Evolutionary conservation across 2,888 invertebrate species (phyloP).

Genomic region (Morinoia aosen): DNA sequence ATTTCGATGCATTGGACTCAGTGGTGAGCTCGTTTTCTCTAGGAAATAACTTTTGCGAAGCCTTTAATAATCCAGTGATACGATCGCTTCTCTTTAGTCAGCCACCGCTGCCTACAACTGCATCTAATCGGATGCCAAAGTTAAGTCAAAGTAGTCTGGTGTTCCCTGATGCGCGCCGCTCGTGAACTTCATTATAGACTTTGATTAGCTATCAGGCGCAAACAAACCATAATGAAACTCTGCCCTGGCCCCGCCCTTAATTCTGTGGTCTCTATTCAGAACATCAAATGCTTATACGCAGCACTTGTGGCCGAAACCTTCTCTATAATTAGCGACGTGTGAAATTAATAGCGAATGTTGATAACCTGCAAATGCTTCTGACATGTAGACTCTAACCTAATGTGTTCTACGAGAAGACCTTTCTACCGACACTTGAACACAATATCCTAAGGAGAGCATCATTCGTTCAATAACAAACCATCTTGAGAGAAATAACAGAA

Average conservation of each 20-base stretch:
- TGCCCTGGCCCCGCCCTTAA: neutral
- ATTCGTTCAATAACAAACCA: neutral
- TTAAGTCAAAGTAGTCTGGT: neutral
- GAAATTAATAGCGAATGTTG: neutral
- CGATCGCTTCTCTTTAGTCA: neutral
- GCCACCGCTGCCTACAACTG: neutral
- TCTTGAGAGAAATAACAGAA: neutral
- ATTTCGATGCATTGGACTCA: neutral
- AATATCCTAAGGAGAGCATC: neutral
- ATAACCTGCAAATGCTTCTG: neutral
- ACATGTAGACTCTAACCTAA: neutral
- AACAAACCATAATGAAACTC: constrained; percentile 23
- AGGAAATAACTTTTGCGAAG: neutral
- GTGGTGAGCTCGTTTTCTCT: neutral
- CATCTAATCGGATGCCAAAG: constrained; percentile 33
- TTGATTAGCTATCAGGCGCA: constrained; percentile 36
- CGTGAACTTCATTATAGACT: constrained; percentile 28
- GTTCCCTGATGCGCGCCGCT: neutral
- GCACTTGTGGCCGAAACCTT: neutral
- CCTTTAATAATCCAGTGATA: neutral
- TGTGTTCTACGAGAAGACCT: neutral
- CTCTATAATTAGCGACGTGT: neutral
- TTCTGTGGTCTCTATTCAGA: neutral
- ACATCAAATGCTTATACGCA: neutral
- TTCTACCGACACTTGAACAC: neutral